Evolutionary conservation across 37 sponge, comb jelly and placozoan species (phyloP).

Genomic region (Lycopodina hypogea): DNA sequence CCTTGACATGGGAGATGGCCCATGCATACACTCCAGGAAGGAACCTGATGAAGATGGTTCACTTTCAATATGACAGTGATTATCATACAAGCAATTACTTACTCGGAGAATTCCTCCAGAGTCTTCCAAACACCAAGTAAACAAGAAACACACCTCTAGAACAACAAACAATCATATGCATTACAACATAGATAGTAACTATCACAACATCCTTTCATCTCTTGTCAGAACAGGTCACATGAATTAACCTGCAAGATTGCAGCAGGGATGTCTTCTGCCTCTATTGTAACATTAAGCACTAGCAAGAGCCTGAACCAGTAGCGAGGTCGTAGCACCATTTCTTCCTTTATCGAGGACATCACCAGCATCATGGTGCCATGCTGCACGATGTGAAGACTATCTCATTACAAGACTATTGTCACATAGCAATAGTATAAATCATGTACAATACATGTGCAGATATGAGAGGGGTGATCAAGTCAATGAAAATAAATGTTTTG

Average conservation of each 20-base stretch:
- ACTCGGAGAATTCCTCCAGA: slow-evolving; percentile 23
- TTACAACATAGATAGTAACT: background rate
- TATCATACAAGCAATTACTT: background rate
- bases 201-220: too few relatives aligned
- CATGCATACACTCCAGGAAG: slow-evolving; percentile 1
- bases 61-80: background rate
- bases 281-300: slow-evolving; percentile 23
- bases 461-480: too few relatives aligned
- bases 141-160: slow-evolving; percentile 42
- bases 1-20: slow-evolving; percentile 7
- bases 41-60: slow-evolving; percentile 12
- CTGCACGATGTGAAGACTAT: too few relatives aligned
- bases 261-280: slow-evolving; percentile 25
- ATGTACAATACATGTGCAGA: too few relatives aligned
- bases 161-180: background rate
- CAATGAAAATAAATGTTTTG: too few relatives aligned
- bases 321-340: slow-evolving; percentile 45
- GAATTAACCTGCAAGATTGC: slow-evolving; percentile 34
- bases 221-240: background rate
- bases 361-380: slow-evolving; percentile 66
- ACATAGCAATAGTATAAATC: background rate
- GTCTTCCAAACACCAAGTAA: slow-evolving; percentile 34
- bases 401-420: too few relatives aligned
- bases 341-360: slow-evolving; percentile 39
- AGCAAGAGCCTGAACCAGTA: slow-evolving; percentile 53